Conservation (phyloP, 2,113 vertebrate genomes). For the Bambusicola thoracicus region DNA sequence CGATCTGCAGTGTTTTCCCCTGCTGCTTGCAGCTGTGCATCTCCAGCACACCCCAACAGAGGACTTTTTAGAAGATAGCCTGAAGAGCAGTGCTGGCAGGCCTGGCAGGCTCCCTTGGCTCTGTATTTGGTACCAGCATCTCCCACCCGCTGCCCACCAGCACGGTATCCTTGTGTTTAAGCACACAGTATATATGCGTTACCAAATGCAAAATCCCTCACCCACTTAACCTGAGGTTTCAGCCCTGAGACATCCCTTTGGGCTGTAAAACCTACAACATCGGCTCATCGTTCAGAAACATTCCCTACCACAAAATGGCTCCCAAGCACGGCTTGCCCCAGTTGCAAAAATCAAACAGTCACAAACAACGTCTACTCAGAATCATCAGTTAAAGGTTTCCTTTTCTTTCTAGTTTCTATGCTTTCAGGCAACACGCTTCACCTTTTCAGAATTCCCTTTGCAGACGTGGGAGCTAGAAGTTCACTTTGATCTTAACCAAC, state of each 20-base stretch:
- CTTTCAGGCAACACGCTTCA: not conserved
- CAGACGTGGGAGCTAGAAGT: not conserved
- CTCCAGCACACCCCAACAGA: not conserved
- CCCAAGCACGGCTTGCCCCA: not conserved
- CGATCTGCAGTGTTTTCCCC: not conserved
- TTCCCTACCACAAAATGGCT: not conserved
- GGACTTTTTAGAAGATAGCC: not conserved
- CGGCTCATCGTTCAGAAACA: not conserved
- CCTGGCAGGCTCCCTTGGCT: fast-evolving
- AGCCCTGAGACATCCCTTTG: not conserved
- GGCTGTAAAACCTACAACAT: not conserved
- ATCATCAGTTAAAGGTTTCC: not conserved
- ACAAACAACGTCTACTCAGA: not conserved
- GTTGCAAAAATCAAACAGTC: not conserved
- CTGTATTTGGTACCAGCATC: not conserved
- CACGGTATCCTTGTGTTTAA: not conserved
- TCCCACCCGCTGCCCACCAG: not conserved
- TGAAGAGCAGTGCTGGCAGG: not conserved
- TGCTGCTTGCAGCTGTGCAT: not conserved
- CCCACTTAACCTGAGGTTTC: not conserved
- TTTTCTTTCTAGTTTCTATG: conserved; percentile 10
- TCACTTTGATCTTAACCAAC: not conserved
- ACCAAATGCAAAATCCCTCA: not conserved
- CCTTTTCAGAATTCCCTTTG: not conserved
- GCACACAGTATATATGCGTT: fast-evolving